Conservation (phyloP, 2,797 vertebrate genomes). For the Hephaestus fuliginosus region DNA sequence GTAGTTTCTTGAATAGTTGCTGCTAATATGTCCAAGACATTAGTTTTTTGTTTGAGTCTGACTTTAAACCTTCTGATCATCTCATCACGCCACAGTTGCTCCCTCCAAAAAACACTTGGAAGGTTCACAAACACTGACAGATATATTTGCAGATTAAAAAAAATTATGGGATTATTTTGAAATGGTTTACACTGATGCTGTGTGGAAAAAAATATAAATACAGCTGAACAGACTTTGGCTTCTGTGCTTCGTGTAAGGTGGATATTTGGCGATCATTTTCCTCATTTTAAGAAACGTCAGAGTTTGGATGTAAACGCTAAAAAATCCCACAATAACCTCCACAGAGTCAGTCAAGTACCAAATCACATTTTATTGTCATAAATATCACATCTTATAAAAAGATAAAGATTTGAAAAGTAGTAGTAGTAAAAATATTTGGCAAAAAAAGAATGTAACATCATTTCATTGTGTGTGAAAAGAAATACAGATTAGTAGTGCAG, state of each 20-base stretch:
- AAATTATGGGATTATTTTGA: slow-evolving; percentile 32
- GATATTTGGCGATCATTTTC: not conserved
- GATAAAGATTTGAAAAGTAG: slow-evolving; percentile 73
- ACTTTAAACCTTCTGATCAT: slow-evolving; percentile 2
- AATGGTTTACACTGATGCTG: slow-evolving; percentile 6
- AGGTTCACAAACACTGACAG: slow-evolving; percentile 2
- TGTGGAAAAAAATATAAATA: slow-evolving; percentile 42
- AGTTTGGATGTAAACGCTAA: not conserved
- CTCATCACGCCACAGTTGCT: not conserved
- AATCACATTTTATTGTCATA: slow-evolving; percentile 88
- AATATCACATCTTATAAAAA: slow-evolving; percentile 87
- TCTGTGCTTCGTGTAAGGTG: slow-evolving; percentile 28
- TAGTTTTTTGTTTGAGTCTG: slow-evolving; percentile 5
- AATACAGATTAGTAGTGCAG: slow-evolving; percentile 70
- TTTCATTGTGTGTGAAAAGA: slow-evolving; percentile 43
- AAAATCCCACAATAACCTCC: not conserved
- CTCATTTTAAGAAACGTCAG: not conserved
- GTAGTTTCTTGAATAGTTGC: not conserved
- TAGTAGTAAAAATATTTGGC: slow-evolving; percentile 66
- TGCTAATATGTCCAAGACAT: not conserved
- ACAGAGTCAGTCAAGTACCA: slow-evolving; percentile 59
- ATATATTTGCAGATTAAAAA: slow-evolving; percentile 28
- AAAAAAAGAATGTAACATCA: slow-evolving; percentile 35
- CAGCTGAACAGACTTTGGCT: slow-evolving; percentile 37
- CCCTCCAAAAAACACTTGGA: not conserved